Percentiles rank a stretch among this genome's conserved stretches.
These are phyloP conservation scores for Oncopodura yosiiana DNA, from an alignment of 1,140 invertebrate genomes.

Conservation along the genomic window DNA sequence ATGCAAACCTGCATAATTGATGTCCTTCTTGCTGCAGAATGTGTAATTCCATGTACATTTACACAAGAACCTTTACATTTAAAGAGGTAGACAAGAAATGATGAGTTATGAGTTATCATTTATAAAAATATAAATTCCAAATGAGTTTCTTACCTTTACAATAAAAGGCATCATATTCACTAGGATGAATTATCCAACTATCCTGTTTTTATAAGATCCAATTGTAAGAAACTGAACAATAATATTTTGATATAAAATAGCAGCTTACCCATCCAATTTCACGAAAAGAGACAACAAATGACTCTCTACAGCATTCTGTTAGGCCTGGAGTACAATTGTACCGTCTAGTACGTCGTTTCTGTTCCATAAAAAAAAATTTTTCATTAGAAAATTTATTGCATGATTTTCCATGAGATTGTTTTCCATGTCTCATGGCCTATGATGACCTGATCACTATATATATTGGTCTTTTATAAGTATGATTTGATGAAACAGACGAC, in stretches of 20 bases:
- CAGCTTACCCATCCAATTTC: constrained; percentile 81
- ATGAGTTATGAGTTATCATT: too few species aligned
- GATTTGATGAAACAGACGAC: too few species aligned
- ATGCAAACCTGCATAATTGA: constrained; percentile 56
- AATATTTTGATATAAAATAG: too few species aligned
- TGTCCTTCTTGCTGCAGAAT: constrained; percentile 44
- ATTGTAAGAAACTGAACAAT: too few species aligned
- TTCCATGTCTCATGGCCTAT: too few species aligned
- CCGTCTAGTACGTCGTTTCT: constrained; percentile 51
- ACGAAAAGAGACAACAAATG: constrained; percentile 66
- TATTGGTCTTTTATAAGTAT: too few species aligned
- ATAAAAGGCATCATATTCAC: constrained; percentile 71
- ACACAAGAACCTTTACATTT: constrained; percentile 16
- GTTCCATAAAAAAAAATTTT: too few species aligned
- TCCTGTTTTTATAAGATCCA: too few species aligned
- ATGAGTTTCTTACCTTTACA: constrained; percentile 66
- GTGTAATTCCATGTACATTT: constrained; percentile 7
- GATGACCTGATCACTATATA: too few species aligned
- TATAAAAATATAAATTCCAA: constrained; percentile 49
- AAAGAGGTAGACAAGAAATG: too few species aligned
- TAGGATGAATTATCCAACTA: constrained; percentile 72
- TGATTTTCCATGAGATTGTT: too few species aligned
- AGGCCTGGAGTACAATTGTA: constrained; percentile 57
- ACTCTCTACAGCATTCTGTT: constrained; percentile 67
- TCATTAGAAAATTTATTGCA: too few species aligned